Base-by-base conservation (phyloP, 2,797 vertebrate species). In the Alectoris magna region DNA sequence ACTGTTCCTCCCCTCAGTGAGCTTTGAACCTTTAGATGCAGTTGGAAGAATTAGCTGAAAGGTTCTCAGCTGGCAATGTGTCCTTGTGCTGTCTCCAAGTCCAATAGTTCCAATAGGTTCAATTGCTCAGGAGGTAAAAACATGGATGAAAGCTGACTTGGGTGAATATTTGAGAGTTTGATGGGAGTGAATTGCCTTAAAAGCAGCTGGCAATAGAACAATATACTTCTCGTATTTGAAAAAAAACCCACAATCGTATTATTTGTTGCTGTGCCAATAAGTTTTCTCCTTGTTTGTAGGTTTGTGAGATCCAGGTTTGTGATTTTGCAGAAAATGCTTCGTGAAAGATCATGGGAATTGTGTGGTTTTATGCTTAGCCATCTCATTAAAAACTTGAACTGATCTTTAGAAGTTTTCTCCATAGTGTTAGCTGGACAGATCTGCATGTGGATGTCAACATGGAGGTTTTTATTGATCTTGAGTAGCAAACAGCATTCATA, bases 401-500 rank as follows among this genome's bases (percentile, higher is more conserved):
- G 14, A 60, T 19, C 17, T 76, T 31, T 39, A 24, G 48, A 59
- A 66, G 29, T 77, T 19, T 51, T 58, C 26, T 24, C 4, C 26
- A 64, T 66, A 21, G 7, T 79, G 11, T 78, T 56, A 49, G 39
- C 9, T 36, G 51, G 63, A 19, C 5, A 9, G 6, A n/a, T 43
- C 36, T 23, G 27, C 27, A 23, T 19, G 12, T 6, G 0, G 11
- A 49, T 36, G 18, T 9, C 18, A 17, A 2, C 1, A 1, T 46
- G 44, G 41, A 69, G 31, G 9, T 31, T n/a, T 48, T 48, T 24
- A 22, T 8, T 14, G 4, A 38, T 72, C 41, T 92, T 1, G 1
- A 43, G n/a, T 60, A 41, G 19, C 9, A 38, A 0, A 0, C 14
- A 36, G 24, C 10, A 23, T 2, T 39, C 6, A 1, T 26, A 19